Conservation (phyloP, 2,113 vertebrate species). For the Elgaria multicarinata region DNA sequence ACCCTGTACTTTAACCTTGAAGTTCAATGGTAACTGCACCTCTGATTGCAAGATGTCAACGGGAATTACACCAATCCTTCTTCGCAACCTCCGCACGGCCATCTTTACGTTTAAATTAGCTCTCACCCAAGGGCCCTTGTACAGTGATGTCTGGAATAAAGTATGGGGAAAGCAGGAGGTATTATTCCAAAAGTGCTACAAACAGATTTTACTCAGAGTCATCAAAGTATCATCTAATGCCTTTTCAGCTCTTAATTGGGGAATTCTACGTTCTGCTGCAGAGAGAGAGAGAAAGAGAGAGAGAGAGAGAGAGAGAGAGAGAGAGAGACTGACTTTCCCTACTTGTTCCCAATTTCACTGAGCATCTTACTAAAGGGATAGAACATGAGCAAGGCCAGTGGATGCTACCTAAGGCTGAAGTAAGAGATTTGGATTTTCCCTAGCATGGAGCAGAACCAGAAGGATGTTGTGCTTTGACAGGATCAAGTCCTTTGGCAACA, state of each 20-base stretch:
- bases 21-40: no score
- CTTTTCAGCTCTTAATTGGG: background rate
- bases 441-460: background rate
- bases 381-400: background rate
- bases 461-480: background rate
- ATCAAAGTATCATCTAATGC: background rate
- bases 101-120: background rate
- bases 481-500: background rate
- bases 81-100: background rate
- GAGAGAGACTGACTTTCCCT: no score
- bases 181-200: background rate
- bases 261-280: background rate
- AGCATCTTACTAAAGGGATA: background rate
- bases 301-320: no score
- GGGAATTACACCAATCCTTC: background rate
- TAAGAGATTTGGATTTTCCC: conserved; percentile 3
- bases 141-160: background rate
- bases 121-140: background rate
- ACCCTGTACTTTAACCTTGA: no score
- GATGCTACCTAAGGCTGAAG: background rate
- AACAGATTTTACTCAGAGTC: background rate
- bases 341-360: background rate
- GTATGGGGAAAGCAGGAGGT: background rate
- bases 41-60: background rate
- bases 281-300: no score